A percentile compares a stretch with the other conserved stretches of the same genome.
phyloP scores from a whole-genome alignment of 2,797 vertebrate species.

The Hoplostethus mediterraneus region DNA sequence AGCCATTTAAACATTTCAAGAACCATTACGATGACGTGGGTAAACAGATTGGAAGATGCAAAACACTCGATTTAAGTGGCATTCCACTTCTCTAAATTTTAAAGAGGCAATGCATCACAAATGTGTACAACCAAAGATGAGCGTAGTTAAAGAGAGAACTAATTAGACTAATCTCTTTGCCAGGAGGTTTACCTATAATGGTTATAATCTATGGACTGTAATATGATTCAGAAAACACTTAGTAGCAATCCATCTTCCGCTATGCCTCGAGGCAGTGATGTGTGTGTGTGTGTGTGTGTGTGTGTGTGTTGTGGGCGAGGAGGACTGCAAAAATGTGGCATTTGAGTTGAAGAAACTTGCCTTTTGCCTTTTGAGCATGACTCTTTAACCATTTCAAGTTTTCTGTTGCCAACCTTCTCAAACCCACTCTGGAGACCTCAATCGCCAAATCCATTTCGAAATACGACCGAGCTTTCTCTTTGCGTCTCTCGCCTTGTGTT shows the following conservation, averaged over 20 bases:
- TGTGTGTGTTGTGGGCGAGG: neutral
- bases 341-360: no score
- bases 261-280: constrained; percentile 58
- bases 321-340: no score
- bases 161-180: constrained; percentile 83
- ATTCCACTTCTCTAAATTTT: constrained; percentile 71
- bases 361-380: neutral
- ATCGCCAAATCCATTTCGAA: no score
- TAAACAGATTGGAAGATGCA: constrained; percentile 81
- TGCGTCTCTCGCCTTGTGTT: neutral
- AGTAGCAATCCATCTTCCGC: constrained; percentile 79
- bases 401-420: neutral
- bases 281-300: constrained; percentile 22
- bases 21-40: constrained; percentile 74
- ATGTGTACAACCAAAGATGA: constrained; percentile 68
- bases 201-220: constrained; percentile 79
- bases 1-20: constrained; percentile 71
- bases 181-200: constrained; percentile 85
- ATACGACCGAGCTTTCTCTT: neutral
- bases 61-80: constrained; percentile 79
- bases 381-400: neutral
- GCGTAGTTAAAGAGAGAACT: constrained; percentile 77
- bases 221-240: constrained; percentile 79
- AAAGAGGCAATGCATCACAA: constrained; percentile 80
- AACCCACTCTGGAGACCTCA: neutral